phyloP scores from a whole-genome alignment of 23 tunicate species.

The Clavelina lepadiformis region DNA sequence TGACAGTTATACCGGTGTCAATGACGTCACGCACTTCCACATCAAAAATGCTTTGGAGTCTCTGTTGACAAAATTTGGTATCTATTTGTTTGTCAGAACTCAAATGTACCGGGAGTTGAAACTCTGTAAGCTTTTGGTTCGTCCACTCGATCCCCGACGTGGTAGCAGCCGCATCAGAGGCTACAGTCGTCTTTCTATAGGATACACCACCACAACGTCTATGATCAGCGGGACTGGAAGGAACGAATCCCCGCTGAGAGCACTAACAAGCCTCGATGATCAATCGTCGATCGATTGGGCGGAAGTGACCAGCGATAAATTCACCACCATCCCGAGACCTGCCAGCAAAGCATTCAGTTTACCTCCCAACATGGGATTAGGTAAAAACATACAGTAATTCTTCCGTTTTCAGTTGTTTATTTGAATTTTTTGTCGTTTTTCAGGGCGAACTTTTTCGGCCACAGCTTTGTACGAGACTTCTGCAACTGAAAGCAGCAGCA shows the following conservation, averaged over 20 bases:
- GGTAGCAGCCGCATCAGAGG: constrained; percentile 94
- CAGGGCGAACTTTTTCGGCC: constrained; percentile 60
- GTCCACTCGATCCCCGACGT: constrained; percentile 69
- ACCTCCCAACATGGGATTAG: constrained; percentile 63
- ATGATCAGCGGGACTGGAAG: constrained; percentile 33
- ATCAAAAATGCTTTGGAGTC: background rate
- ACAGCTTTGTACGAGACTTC: constrained; percentile 73
- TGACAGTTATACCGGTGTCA: too few relatives aligned
- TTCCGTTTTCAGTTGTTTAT: background rate
- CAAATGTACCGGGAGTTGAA: constrained; percentile 71
- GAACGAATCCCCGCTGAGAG: constrained; percentile 44
- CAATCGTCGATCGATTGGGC: constrained; percentile 66
- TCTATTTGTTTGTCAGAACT: constrained; percentile 30
- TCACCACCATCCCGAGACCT: constrained; percentile 29
- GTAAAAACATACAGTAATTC: constrained; percentile 1
- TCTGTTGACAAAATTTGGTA: background rate
- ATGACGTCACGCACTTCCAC: too few relatives aligned
- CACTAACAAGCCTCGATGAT: constrained; percentile 42
- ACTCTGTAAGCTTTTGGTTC: constrained; percentile 61
- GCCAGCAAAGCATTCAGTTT: constrained; percentile 72
- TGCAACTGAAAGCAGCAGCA: constrained; percentile 70
- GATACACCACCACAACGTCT: constrained; percentile 67
- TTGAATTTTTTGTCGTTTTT: background rate
- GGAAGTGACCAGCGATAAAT: constrained; percentile 42
- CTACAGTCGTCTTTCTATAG: constrained; percentile 85